These are phyloP conservation scores for Acanthaster planci DNA, from an alignment of 35 echinoderm and acorn worm species.

Conservation along the genomic window DNA sequence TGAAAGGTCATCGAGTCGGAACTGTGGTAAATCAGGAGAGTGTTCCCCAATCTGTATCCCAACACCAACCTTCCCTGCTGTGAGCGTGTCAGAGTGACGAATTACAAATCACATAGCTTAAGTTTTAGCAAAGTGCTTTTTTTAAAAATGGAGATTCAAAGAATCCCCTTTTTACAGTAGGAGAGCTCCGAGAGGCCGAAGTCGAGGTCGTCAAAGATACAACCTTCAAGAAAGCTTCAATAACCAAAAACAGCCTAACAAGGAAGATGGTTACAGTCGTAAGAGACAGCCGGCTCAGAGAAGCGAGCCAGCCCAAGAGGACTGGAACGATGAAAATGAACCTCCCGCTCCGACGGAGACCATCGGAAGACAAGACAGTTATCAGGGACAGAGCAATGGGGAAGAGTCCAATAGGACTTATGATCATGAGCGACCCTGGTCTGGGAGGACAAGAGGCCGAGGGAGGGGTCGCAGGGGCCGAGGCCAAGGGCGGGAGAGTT, in stretches of 20 bases:
- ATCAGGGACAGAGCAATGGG: neutral
- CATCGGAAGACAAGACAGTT: neutral
- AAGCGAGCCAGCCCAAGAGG: neutral
- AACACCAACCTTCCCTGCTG: too few species aligned
- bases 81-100: too few species aligned
- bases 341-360: neutral
- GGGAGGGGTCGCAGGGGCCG: neutral
- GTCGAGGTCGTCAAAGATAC: neutral
- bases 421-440: neutral
- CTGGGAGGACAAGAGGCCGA: slow-evolving; percentile 3
- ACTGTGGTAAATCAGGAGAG: too few species aligned
- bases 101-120: too few species aligned
- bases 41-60: too few species aligned
- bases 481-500: neutral
- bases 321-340: neutral
- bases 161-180: too few species aligned
- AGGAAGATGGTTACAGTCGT: neutral
- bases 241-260: neutral
- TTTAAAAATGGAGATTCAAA: too few species aligned
- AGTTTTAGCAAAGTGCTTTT: too few species aligned
- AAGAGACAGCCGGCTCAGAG: neutral
- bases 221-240: neutral
- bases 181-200: neutral
- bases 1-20: too few species aligned
- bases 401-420: neutral